Percentiles rank a stretch among this genome's conserved stretches.
Conservation (phyloP, 2,113 vertebrate species). For the Motacilla tschutschensis region DNA sequence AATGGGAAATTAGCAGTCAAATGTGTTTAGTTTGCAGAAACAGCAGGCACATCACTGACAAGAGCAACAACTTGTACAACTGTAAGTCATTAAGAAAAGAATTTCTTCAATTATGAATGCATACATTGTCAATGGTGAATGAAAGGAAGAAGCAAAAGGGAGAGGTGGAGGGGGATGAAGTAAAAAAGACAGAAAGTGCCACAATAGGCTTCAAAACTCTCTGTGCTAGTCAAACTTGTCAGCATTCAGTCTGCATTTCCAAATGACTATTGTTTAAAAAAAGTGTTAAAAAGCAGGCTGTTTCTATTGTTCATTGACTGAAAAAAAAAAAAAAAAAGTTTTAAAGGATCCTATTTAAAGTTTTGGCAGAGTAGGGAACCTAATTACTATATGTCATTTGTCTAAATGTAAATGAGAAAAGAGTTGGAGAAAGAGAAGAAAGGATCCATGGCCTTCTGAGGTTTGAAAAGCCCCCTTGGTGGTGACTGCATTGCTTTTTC, state of each 20-base stretch:
- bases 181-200: neutral
- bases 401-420: slow-evolving; percentile 49
- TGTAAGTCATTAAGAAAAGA: slow-evolving; percentile 38
- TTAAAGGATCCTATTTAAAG: slow-evolving; percentile 43
- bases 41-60: neutral
- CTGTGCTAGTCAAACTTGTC: neutral
- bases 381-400: slow-evolving; percentile 48
- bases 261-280: slow-evolving; percentile 23
- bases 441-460: neutral
- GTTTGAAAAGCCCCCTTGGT: neutral
- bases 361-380: slow-evolving; percentile 33
- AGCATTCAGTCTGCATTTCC: neutral
- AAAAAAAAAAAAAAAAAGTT: neutral
- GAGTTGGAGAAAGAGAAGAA: neutral
- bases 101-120: slow-evolving; percentile 7
- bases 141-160: slow-evolving; percentile 4
- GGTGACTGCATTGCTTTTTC: neutral
- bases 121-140: slow-evolving; percentile 10
- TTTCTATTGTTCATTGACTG: neutral
- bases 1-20: slow-evolving; percentile 59
- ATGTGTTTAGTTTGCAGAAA: slow-evolving; percentile 42
- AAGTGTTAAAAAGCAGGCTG: neutral
- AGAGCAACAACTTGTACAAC: neutral
- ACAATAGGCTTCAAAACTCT: slow-evolving; percentile 17
- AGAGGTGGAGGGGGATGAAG: neutral